These are phyloP conservation scores for Toxonevra muliebris DNA, from an alignment of 2,888 invertebrate species.

Conservation along the genomic window DNA sequence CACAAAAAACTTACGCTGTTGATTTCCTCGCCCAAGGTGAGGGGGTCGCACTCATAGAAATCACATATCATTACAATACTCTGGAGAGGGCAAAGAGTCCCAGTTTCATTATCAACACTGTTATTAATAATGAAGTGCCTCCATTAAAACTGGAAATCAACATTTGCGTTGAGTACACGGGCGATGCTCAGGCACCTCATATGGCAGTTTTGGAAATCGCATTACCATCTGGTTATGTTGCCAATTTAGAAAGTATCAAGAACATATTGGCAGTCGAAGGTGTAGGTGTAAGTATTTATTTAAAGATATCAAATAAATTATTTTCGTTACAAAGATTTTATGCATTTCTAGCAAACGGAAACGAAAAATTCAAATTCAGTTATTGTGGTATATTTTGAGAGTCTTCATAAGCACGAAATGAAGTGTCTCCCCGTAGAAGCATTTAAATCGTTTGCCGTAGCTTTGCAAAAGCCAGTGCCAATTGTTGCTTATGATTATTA, in stretches of 20 bases:
- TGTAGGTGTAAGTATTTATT: too few species aligned
- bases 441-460: constrained; percentile 82
- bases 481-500: constrained; percentile 85
- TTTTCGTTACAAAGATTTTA: too few species aligned
- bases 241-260: constrained; percentile 79
- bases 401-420: constrained; percentile 70
- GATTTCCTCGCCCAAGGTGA: constrained; percentile 81
- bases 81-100: constrained; percentile 90
- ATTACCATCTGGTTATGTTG: constrained; percentile 90
- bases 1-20: constrained; percentile 65
- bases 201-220: constrained; percentile 91
- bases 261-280: constrained; percentile 67
- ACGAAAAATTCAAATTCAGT: constrained; percentile 72
- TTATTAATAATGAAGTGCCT: constrained; percentile 82
- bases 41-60: constrained; percentile 81
- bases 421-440: constrained; percentile 62
- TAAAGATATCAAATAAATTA: too few species aligned
- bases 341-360: too few species aligned
- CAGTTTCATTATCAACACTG: constrained; percentile 84
- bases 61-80: constrained; percentile 83
- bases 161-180: constrained; percentile 77
- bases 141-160: constrained; percentile 82
- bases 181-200: constrained; percentile 73
- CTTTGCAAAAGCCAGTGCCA: constrained; percentile 83
- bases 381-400: constrained; percentile 78